Evolutionary conservation across 2,888 invertebrate species (phyloP).

Genomic region (Acanthoscelides obtectus): DNA sequence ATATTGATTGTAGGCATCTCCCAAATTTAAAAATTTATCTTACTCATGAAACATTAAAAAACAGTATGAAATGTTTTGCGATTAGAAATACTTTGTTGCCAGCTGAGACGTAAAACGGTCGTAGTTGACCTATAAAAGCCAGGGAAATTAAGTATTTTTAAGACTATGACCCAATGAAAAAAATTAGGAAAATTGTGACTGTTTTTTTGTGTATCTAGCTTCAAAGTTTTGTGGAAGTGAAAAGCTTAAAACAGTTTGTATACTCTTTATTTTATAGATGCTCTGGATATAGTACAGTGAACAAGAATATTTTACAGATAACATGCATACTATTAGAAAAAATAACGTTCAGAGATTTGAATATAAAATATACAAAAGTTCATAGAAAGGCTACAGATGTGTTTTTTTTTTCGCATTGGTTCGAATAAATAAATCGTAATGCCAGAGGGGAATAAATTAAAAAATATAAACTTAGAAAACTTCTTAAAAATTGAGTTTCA

Average conservation of each 20-base stretch:
- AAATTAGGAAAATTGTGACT: too few relatives aligned
- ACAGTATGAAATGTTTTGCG: too few relatives aligned
- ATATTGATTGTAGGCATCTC: too few relatives aligned
- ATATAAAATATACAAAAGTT: background rate
- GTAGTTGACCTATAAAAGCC: too few relatives aligned
- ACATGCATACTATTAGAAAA: background rate
- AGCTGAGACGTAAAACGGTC: too few relatives aligned
- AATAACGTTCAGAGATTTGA: background rate
- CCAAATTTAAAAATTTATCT: too few relatives aligned
- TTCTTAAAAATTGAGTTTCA: conserved; percentile 6
- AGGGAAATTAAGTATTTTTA: too few relatives aligned
- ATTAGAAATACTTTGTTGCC: too few relatives aligned
- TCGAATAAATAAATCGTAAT: background rate
- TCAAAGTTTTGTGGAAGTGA: too few relatives aligned
- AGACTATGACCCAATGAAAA: too few relatives aligned
- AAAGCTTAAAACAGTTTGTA: background rate
- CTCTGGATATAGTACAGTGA: conserved; percentile 38
- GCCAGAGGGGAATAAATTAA: background rate
- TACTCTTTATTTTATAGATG: conserved; percentile 25
- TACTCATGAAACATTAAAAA: too few relatives aligned
- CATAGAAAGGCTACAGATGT: background rate
- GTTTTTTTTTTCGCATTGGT: background rate
- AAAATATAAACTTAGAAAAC: background rate
- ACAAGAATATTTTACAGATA: conserved; percentile 30
- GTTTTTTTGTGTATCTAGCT: too few relatives aligned